Evolutionary conservation across 2,797 vertebrate genomes (phyloP), one percentile per base, ranked within the genome.

Genomic region (Gymnodraco acuticeps): DNA sequence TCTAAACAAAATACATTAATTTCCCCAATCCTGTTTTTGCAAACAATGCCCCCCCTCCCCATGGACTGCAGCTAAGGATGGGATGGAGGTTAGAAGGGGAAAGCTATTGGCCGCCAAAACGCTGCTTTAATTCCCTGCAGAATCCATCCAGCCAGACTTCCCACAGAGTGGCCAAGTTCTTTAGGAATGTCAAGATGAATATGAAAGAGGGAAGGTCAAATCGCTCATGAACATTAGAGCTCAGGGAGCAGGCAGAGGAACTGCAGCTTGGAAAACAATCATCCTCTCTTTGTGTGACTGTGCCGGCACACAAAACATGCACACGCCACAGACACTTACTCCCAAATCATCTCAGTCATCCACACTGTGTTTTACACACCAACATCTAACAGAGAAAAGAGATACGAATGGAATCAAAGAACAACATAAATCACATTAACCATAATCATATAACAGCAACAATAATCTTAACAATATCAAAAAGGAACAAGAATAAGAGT

Each of bases 121-220:
- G 74, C 85, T 75, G 84, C 86, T 92, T 88, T 84, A 92, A 93
- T 94, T 95, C 94, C 92, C 93, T 82, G 81, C 75, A 92, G 93
- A 88, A 90, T 85, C 80, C 88, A 80, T 86, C 78, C 80, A 92
- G 92, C 84, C 91, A 94, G 93, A 94, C 92, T 93, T 95, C 93
- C 94, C 92, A 94, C 92, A 75, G 92, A 93, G 93, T 88, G 89
- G 90, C 93, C 87, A 88, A 92, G 93, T 91, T 93, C 87, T 91
- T 92, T 80, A 86, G 94, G 93, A 95, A 95, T 95, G 95, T 94
- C 89, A 93, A 88, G 87, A 89, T 77, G 89, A 91, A 93, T 91
- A 92, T 91, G 88, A 89, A 93, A 90, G 91, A 81, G 82, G 86
- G 91, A 94, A 94, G 93, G 93, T 95, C 93, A 94, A 93, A 94